phyloP scores from a whole-genome alignment of 2,797 vertebrate genomes.

The Margarornis squamiger region DNA sequence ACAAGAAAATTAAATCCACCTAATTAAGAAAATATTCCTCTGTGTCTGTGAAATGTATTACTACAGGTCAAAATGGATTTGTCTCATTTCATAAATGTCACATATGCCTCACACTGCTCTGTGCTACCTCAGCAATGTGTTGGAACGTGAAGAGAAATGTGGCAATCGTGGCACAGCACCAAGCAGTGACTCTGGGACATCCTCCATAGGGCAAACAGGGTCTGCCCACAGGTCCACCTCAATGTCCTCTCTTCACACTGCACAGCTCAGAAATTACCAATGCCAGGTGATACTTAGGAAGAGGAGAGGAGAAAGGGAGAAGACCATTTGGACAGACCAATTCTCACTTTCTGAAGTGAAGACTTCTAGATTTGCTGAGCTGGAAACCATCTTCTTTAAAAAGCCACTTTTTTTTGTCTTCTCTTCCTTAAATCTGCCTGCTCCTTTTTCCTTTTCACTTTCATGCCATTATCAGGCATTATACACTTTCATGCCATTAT shows the following conservation, averaged over 20 bases:
- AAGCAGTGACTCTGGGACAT: not conserved
- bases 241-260: not conserved
- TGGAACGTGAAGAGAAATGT: not conserved
- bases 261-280: not conserved
- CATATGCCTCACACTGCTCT: rapidly evolving
- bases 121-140: not conserved
- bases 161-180: not conserved
- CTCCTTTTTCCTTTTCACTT: not conserved
- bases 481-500: not conserved
- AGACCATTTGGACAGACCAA: not conserved
- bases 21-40: not conserved
- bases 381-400: not conserved
- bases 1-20: not conserved
- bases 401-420: not conserved
- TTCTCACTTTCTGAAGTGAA: not conserved
- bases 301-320: not conserved
- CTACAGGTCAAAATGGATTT: not conserved
- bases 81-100: not conserved
- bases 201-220: not conserved
- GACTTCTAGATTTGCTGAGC: not conserved
- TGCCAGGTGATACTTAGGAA: not conserved
- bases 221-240: not conserved
- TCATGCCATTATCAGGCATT: too few relatives aligned
- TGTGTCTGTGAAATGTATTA: not conserved
- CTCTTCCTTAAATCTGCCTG: not conserved